A percentile compares a stretch with the other conserved stretches of the same genome.
Conservation (phyloP, 2,113 vertebrate genomes). For the Hepsetus odoe region DNA sequence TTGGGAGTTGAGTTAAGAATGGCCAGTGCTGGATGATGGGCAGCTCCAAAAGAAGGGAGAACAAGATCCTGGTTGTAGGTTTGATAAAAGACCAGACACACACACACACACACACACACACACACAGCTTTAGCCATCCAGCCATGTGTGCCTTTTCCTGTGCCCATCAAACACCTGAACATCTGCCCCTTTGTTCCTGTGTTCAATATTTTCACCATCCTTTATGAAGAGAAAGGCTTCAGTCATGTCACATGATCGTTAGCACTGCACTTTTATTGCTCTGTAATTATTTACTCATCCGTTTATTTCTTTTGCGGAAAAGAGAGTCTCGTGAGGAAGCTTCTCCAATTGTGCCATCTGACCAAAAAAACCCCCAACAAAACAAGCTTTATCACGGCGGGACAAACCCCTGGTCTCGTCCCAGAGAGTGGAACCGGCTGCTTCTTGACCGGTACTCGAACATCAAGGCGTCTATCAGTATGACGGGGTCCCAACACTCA, state of each 20-base stretch:
- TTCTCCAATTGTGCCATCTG: conserved; percentile 24
- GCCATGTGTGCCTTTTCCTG: conserved; percentile 81
- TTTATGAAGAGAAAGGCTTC: too few species aligned
- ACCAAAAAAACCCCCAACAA: neutral
- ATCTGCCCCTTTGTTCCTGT: conserved; percentile 10
- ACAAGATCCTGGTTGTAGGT: conserved; percentile 3
- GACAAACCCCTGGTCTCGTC: neutral
- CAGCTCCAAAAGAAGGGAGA: neutral
- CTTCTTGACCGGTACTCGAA: neutral
- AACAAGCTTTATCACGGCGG: neutral
- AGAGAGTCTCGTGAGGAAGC: conserved; percentile 13
- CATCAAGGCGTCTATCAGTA: conserved; percentile 7
- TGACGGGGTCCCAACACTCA: neutral
- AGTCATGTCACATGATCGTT: conserved; percentile 12
- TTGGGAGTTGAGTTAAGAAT: conserved; percentile 13
- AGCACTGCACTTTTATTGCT: conserved; percentile 64
- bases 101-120: conserved; percentile 54
- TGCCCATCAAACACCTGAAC: conserved; percentile 25
- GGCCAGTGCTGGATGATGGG: conserved; percentile 1
- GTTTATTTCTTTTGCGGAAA: conserved; percentile 48
- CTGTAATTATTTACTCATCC: conserved; percentile 46
- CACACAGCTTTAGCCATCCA: conserved; percentile 76
- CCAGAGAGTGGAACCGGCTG: neutral
- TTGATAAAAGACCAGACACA: conserved; percentile 5
- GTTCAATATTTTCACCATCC: neutral